phyloP scores from a whole-genome alignment of 2,888 invertebrate genomes.

The Microplitis manilae region DNA sequence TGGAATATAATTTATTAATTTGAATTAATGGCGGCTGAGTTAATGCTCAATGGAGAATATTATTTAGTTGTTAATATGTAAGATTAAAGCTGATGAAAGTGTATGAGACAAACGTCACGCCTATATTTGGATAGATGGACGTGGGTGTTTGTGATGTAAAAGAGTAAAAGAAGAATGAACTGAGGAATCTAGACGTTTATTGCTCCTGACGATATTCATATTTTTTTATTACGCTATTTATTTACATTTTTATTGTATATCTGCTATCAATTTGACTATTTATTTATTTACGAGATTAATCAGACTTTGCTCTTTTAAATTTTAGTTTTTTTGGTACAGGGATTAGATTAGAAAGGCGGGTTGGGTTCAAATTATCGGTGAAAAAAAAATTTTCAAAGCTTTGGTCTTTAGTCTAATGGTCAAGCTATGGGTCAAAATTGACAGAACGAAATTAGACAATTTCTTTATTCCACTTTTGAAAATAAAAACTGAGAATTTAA shows the following conservation, averaged over 20 bases:
- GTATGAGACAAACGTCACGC: slow-evolving; percentile 34
- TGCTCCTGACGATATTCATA: slow-evolving; percentile 10
- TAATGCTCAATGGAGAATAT: slow-evolving; percentile 3
- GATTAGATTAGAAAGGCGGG: not conserved
- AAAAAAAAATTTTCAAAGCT: not conserved
- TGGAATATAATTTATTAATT: not conserved
- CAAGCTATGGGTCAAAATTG: too few relatives aligned
- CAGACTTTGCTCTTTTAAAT: too few relatives aligned
- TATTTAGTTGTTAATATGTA: slow-evolving; percentile 13
- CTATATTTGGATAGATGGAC: slow-evolving; percentile 40
- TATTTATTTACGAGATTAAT: too few relatives aligned
- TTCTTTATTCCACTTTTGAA: too few relatives aligned
- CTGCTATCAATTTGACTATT: too few relatives aligned
- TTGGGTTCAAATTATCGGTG: not conserved
- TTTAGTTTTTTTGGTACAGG: too few relatives aligned
- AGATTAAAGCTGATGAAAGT: slow-evolving; percentile 34
- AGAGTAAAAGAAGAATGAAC: slow-evolving; percentile 26
- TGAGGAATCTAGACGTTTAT: slow-evolving; percentile 30
- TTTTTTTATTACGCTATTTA: not conserved
- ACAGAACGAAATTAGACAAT: too few relatives aligned
- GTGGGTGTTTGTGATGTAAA: slow-evolving; percentile 33
- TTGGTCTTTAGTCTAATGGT: too few relatives aligned
- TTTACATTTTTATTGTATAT: not conserved
- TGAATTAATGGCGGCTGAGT: not conserved
- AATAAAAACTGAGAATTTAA: too few relatives aligned